Conservation (phyloP, 2,888 invertebrate species). For the Osedax fenrisi region DNA sequence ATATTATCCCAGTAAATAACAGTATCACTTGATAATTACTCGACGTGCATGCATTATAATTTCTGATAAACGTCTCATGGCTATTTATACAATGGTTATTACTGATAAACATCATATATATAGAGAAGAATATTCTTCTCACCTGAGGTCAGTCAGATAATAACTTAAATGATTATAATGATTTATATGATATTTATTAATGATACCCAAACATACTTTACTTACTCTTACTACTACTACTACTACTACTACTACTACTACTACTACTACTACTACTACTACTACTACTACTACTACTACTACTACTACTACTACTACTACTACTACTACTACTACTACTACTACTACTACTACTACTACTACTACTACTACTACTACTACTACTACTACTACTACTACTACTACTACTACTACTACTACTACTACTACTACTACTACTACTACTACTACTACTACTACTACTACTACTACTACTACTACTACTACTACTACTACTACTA, state of each 20-base stretch:
- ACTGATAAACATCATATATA: too few relatives aligned
- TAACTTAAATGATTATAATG: too few relatives aligned
- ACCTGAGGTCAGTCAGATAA: too few relatives aligned
- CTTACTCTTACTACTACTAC: conserved; percentile 15
- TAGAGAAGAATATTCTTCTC: too few relatives aligned
- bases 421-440: background rate
- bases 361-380: conserved; percentile 11
- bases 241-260: conserved; percentile 22
- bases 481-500: conserved; percentile 22
- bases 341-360: conserved; percentile 6
- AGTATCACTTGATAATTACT: too few relatives aligned
- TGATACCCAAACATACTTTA: background rate
- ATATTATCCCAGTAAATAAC: too few relatives aligned
- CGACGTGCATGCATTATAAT: too few relatives aligned
- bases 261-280: conserved; percentile 17
- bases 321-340: background rate
- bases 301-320: conserved; percentile 21
- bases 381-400: background rate
- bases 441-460: conserved; percentile 20
- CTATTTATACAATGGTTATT: too few relatives aligned
- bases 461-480: conserved; percentile 26
- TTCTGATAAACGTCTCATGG: too few relatives aligned
- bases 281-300: conserved; percentile 20
- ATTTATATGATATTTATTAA: background rate
- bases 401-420: conserved; percentile 2